phyloP scores from a whole-genome alignment of 2,113 vertebrate genomes.

The Peromyscus maniculatus region DNA sequence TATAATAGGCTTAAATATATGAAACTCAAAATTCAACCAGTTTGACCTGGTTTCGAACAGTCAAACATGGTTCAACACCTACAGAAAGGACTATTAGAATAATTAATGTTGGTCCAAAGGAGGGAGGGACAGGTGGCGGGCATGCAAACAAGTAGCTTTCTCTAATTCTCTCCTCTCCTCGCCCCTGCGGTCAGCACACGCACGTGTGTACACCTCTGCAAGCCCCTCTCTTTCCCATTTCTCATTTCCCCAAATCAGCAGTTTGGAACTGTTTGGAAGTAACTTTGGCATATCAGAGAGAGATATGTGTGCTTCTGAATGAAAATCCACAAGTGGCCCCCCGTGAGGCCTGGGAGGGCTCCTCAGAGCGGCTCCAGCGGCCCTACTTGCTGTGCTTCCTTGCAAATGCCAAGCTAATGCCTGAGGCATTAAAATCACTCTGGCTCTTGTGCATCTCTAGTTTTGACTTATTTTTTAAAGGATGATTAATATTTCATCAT shows the following conservation, averaged over 20 bases:
- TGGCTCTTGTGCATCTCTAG: constrained; percentile 63
- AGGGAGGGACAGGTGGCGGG: not conserved
- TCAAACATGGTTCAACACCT: not conserved
- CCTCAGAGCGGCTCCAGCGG: not conserved
- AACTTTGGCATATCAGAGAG: not conserved
- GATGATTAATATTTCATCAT: constrained; percentile 84
- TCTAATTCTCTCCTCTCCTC: not conserved
- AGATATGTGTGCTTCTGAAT: not conserved
- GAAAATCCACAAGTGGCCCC: not conserved
- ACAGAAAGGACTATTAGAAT: not conserved
- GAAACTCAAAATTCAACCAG: not conserved
- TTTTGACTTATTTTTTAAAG: constrained; percentile 77
- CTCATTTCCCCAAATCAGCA: not conserved
- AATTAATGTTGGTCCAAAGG: no score
- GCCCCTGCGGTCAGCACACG: not conserved
- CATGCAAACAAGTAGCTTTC: not conserved
- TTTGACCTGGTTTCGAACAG: not conserved
- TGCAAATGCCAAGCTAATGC: constrained; percentile 47
- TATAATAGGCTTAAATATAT: not conserved
- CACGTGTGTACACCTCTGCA: no score
- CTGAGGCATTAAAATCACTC: constrained; percentile 19
- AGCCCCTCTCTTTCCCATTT: not conserved
- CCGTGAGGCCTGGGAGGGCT: not conserved
- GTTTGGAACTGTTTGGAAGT: not conserved
- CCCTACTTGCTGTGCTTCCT: not conserved